These are phyloP conservation scores for Nerophis lumbriciformis DNA, from an alignment of 2,113 vertebrate genomes.

Conservation along the genomic window DNA sequence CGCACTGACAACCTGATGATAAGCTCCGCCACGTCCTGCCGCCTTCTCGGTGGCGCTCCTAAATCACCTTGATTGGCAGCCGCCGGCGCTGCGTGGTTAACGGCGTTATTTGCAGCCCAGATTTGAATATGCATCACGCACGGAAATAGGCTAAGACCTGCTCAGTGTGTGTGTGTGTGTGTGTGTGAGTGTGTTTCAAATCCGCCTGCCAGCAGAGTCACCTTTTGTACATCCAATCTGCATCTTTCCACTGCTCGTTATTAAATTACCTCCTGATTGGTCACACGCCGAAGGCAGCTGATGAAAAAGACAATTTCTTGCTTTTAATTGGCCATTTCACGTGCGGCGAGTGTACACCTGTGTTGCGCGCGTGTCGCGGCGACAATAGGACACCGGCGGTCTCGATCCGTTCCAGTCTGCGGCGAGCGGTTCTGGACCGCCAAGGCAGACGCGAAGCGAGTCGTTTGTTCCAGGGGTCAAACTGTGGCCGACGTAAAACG, in stretches of 20 bases:
- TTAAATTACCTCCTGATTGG: constrained; percentile 95
- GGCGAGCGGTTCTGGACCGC: no score
- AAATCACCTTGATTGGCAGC: constrained; percentile 60
- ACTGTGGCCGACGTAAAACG: no score
- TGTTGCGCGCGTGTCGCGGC: constrained; percentile 74
- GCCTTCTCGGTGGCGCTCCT: constrained; percentile 37
- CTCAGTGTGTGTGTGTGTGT: constrained; percentile 7
- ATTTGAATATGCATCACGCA: constrained; percentile 54
- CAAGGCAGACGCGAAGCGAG: no score
- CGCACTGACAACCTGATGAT: constrained; percentile 57
- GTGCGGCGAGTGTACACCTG: constrained; percentile 86
- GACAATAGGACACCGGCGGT: constrained; percentile 87
- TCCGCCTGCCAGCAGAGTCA: constrained; percentile 77
- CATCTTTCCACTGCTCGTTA: constrained; percentile 80
- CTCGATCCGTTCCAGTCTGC: constrained; percentile 71
- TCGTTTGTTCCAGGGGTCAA: no score
- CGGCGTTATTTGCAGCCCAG: constrained; percentile 53
- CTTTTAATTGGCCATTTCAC: constrained; percentile 94
- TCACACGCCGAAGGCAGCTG: constrained; percentile 87
- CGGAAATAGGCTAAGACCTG: constrained; percentile 19
- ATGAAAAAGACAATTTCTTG: constrained; percentile 90
- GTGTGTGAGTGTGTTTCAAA: constrained; percentile 51
- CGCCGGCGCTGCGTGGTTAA: constrained; percentile 38
- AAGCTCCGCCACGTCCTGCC: constrained; percentile 31
- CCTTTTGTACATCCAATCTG: constrained; percentile 85